phyloP scores from a whole-genome alignment of 2,797 vertebrate genomes.

The Australoheros facetus region DNA sequence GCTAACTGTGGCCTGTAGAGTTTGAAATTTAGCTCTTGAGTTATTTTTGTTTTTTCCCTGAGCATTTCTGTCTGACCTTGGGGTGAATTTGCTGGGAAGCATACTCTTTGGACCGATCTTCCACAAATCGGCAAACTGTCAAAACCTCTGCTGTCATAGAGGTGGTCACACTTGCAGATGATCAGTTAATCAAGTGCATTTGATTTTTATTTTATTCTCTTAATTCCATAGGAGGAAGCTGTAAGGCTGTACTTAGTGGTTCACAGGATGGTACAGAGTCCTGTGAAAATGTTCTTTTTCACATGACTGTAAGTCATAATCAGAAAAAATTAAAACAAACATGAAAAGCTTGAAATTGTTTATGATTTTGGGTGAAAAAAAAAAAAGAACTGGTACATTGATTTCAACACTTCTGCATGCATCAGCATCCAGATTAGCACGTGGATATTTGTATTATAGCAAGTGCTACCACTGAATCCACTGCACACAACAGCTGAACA shows the following conservation, averaged over 20 bases:
- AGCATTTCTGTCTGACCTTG: too few relatives aligned
- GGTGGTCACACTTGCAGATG: too few relatives aligned
- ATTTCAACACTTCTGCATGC: neutral
- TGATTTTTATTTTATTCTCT: neutral
- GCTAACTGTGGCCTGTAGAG: too few relatives aligned
- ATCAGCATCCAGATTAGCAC: neutral
- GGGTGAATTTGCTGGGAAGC: too few relatives aligned
- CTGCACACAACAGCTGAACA: neutral
- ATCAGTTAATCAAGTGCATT: neutral
- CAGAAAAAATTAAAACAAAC: neutral
- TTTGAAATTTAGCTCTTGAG: too few relatives aligned
- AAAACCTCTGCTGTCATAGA: neutral
- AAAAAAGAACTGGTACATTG: neutral
- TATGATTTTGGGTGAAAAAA: neutral
- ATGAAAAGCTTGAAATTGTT: neutral
- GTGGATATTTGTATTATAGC: too few relatives aligned
- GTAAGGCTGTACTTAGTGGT: neutral
- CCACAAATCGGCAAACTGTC: neutral
- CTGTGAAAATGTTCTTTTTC: rapidly evolving
- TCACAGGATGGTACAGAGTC: rapidly evolving
- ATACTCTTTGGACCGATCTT: too few relatives aligned
- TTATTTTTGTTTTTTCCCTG: too few relatives aligned
- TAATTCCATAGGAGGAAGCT: neutral
- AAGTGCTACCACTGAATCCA: too few relatives aligned
- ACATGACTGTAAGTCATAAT: too few relatives aligned